Base-by-base conservation (phyloP, 2,797 vertebrate genomes). In the Pangasius djambal region DNA sequence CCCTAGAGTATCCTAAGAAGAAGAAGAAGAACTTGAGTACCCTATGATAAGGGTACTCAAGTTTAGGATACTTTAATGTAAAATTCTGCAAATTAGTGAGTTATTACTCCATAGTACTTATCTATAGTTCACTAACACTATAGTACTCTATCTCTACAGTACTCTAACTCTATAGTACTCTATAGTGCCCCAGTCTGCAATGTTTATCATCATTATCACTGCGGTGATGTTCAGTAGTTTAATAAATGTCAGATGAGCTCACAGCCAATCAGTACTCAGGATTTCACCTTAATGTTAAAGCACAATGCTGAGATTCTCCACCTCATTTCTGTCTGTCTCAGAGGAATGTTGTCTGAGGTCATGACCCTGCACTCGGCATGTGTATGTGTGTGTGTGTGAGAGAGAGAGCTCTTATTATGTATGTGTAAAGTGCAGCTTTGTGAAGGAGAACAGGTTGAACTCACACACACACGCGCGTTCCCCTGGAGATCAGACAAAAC, bases 401-500 rank as follows among this genome's bases (percentile, higher is more conserved):
- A 61, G 70, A 31, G 44, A 75, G 34, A 37, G 72, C 48, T 55
- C n/a, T 13, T 34, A 40, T 75, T 61, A n/a, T 75, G 16, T 50
- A 48, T 78, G 40, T 34, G n/a, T 48, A 9, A 6, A 37, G n/a
- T 37, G 85, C 44, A 78, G 37, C 28, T 75, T 48, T 75, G 25
- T 63, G 59, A 18, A 37, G 12, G 37, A 61, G 20, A 86, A 59
- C 69, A 85, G 69, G 69, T 86, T 78, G 57, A 59, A 37, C 69
- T 20, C 40, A 44, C 72, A 25, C 40, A 75, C 37, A 25, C 28
- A 31, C 44, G 13, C 81, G 18, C 37, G 0, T 8, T 44, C 31
- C 72, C 72, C 31, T 16, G 20, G 94, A 93, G 95, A 94, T 88
- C 37, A n/a, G 72, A 65, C 90, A 89, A 90, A 93, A 94, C 91